Conservation (phyloP, 2,113 vertebrate genomes). For the Ondatra zibethicus region DNA sequence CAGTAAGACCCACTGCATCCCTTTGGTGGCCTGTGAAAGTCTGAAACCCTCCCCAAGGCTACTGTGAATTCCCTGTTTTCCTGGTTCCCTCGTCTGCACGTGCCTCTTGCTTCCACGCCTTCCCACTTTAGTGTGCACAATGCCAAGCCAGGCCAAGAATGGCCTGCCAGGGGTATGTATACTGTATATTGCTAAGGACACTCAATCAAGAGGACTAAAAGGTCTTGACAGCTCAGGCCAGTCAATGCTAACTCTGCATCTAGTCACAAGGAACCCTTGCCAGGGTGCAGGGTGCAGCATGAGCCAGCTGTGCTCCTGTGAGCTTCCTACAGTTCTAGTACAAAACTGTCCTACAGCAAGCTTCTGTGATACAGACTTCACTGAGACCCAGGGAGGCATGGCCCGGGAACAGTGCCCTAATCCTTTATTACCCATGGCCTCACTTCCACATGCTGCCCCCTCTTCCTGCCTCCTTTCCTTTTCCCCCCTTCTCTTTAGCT, state of each 20-base stretch:
- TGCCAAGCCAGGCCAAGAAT: neutral
- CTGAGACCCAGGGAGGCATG: neutral
- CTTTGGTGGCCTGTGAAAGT: neutral
- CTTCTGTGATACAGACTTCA: neutral
- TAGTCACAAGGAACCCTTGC: neutral
- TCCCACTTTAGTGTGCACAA: neutral
- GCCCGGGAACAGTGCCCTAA: neutral
- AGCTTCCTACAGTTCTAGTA: neutral
- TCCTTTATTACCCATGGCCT: neutral
- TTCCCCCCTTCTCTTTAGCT: no score
- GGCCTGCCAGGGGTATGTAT: neutral
- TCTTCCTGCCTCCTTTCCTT: no score
- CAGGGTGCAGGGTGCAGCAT: neutral
- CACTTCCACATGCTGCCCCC: neutral
- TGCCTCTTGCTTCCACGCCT: neutral
- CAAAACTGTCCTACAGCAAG: neutral
- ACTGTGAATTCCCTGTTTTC: constrained; percentile 23
- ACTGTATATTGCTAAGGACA: neutral
- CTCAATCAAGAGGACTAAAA: neutral
- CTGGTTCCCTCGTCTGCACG: neutral
- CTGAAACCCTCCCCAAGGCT: neutral
- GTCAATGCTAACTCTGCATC: neutral
- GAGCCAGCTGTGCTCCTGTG: neutral
- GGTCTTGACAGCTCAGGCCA: neutral
- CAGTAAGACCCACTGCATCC: neutral